A percentile compares a stretch with the other conserved stretches of the same genome.
Conservation (phyloP, 2,113 vertebrate species). For the Nesoenas mayeri region DNA sequence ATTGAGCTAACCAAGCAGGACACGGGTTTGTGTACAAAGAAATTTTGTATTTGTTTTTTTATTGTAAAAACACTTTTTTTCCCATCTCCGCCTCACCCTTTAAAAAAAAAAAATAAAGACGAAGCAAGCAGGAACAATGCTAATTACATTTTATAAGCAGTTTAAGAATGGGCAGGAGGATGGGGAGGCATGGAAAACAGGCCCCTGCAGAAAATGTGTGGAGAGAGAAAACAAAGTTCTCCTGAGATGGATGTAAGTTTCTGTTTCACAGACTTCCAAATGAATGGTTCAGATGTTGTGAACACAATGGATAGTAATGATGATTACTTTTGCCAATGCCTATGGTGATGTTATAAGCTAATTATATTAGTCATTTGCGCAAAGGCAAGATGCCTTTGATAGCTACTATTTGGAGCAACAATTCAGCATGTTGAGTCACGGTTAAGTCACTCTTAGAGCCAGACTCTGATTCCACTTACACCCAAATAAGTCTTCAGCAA, state of each 20-base stretch:
- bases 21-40: constrained; percentile 21
- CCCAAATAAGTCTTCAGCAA: constrained; percentile 11
- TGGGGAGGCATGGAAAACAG: constrained; percentile 61
- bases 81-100: background rate
- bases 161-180: constrained; percentile 55
- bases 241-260: constrained; percentile 65
- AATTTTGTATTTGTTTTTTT: constrained; percentile 35
- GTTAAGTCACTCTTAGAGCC: constrained; percentile 55
- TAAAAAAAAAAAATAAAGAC: background rate
- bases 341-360: constrained; percentile 70
- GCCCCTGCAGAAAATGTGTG: constrained; percentile 34
- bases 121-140: constrained; percentile 55
- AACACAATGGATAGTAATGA: constrained; percentile 73
- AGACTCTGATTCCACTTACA: constrained; percentile 41
- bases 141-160: constrained; percentile 61
- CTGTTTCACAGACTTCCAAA: constrained; percentile 58
- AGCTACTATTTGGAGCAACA: constrained; percentile 70
- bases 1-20: constrained; percentile 15
- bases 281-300: constrained; percentile 73
- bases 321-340: constrained; percentile 71
- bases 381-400: constrained; percentile 70
- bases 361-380: constrained; percentile 73
- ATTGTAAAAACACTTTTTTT: constrained; percentile 17
- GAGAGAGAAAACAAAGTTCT: constrained; percentile 62
- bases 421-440: constrained; percentile 69